Base-by-base conservation (phyloP, 2,888 invertebrate species). In the Chrysolina americana region DNA sequence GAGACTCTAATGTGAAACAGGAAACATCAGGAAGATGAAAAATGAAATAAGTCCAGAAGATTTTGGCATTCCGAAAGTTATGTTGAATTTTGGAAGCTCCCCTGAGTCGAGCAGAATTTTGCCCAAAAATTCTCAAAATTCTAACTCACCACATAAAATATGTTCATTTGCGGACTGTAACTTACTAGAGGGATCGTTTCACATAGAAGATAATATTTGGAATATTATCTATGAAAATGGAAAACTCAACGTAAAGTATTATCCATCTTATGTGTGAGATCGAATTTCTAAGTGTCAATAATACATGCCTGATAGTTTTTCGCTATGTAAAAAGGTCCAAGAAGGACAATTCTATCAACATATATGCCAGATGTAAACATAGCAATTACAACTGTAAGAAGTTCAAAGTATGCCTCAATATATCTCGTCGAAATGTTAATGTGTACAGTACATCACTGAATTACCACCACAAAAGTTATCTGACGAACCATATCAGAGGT, bases 201-300 rank as follows among this genome's bases (percentile, higher is more conserved):
- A 59, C 17, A 62, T 72, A 41, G 63, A 72, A 19, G 3, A 1
- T 15, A 21, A 62, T 36, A 48, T 74, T 62, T 70, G 21, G 19
- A 48, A 50, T n/a, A 8, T 74, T 19, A 62, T 70, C n/a, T 70
- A 48, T 50, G 21, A 63, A n/a, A 71, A 74, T 64, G 71, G 65
- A 13, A 74, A 71, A 68, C 47, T 74, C 1, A 48, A 44, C 21
- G 23, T 10, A 68, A 68, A 68, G 50, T 50, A 62, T 11, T 74
- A 70, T 63, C 62, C 68, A 48, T 63, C 66, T 56, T 74, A 65
- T 47, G 17, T 74, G 44, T 17, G 53, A 13, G 70, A 70, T 13
- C 44, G 63, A 19, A 74, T 74, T n/a, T 10, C 15, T 10, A 74
- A 74, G 50, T 44, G 64, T 74, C 1, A 70, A 74, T 64, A 70